These are phyloP conservation scores for Anoplius nigerrimus DNA, from an alignment of 2,888 invertebrate species.

Conservation along the genomic window DNA sequence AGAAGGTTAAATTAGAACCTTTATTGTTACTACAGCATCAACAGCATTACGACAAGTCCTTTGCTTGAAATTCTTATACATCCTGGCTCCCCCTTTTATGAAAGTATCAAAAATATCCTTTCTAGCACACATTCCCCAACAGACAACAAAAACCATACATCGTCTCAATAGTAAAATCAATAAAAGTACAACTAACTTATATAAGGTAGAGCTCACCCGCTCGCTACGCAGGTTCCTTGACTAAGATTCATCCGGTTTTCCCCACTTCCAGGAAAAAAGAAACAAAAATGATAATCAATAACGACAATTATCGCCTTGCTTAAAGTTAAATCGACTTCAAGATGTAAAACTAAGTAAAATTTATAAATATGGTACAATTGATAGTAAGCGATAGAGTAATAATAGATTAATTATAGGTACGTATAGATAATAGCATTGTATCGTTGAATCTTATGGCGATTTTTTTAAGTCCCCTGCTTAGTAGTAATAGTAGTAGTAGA, in stretches of 20 bases:
- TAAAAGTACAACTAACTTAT: conserved; percentile 68
- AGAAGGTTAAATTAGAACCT: conserved; percentile 68
- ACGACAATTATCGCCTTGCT: conserved; percentile 55
- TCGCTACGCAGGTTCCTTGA: conserved; percentile 56
- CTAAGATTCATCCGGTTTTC: conserved; percentile 57
- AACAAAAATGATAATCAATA: conserved; percentile 34
- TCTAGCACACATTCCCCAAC: conserved; percentile 72
- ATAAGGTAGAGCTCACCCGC: conserved; percentile 63
- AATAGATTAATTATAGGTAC: conserved; percentile 72
- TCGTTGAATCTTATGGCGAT: conserved; percentile 72
- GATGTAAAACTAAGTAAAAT: conserved; percentile 72
- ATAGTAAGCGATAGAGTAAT: conserved; percentile 72
- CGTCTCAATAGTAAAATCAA: conserved; percentile 67
- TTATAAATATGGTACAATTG: conserved; percentile 73
- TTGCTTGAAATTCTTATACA: conserved; percentile 67
- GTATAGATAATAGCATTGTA: conserved; percentile 72
- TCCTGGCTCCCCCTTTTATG: conserved; percentile 73
- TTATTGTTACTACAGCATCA: conserved; percentile 69
- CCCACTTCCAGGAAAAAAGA: conserved; percentile 45
- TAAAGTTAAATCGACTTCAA: conserved; percentile 66
- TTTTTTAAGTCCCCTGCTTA: conserved; percentile 62
- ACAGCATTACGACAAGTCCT: conserved; percentile 68
- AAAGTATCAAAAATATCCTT: conserved; percentile 80
- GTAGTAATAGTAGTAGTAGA: conserved; percentile 52
- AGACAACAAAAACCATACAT: conserved; percentile 70